These are phyloP conservation scores for Bombus soroeensis DNA, from an alignment of 1,140 invertebrate genomes.

Conservation along the genomic window DNA sequence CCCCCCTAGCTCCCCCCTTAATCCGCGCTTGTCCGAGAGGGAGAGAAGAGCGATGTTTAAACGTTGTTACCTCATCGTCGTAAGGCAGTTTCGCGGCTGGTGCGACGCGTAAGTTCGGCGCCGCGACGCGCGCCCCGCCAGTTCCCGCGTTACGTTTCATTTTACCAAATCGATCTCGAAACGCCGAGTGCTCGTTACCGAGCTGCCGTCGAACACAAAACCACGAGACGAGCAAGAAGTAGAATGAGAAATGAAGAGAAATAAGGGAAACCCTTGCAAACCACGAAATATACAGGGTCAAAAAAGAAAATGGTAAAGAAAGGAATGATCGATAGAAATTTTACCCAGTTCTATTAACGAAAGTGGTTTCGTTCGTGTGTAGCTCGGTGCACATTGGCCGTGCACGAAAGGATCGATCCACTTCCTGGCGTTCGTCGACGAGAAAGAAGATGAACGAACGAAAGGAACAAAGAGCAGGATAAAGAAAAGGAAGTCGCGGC, in stretches of 20 bases:
- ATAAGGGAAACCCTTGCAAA: background rate
- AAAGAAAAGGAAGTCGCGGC: background rate
- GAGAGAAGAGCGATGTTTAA: slow-evolving; percentile 43
- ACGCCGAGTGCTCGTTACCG: slow-evolving; percentile 5
- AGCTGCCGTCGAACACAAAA: background rate
- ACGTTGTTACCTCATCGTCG: slow-evolving; percentile 47
- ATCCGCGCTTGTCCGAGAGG: background rate
- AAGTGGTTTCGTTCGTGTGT: background rate
- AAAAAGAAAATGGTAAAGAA: slow-evolving; percentile 25
- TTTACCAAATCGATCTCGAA: slow-evolving; percentile 25
- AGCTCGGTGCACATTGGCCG: background rate
- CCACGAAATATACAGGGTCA: background rate
- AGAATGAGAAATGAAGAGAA: background rate
- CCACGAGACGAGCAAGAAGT: background rate
- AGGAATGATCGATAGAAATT: slow-evolving; percentile 9
- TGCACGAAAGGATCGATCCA: background rate
- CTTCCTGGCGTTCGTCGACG: background rate
- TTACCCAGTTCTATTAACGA: background rate
- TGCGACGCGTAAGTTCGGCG: slow-evolving; percentile 5
- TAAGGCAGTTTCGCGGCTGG: slow-evolving; percentile 23
- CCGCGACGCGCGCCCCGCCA: background rate
- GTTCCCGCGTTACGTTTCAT: slow-evolving; percentile 16
- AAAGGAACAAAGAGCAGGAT: background rate
- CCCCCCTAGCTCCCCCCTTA: too few relatives aligned
- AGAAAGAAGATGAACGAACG: background rate